These are phyloP conservation scores for Dasypolia templi DNA, from an alignment of 2,888 invertebrate genomes.

Conservation along the genomic window DNA sequence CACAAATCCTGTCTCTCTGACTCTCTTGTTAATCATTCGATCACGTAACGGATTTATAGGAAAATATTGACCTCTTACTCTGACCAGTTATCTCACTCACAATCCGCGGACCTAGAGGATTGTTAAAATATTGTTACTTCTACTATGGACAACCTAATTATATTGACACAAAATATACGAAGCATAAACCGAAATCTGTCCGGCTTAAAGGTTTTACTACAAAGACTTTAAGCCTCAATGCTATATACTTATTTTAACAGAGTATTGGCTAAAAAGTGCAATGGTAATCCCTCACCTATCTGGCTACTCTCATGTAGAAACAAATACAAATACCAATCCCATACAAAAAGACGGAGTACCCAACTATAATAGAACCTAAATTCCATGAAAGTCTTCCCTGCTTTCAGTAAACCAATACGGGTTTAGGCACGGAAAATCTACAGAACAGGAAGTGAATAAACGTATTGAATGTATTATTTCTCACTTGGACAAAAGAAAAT, in stretches of 20 bases:
- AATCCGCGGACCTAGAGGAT: neutral
- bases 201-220: conserved; percentile 9
- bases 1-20: neutral
- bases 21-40: neutral
- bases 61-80: conserved; percentile 1
- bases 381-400: neutral
- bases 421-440: neutral
- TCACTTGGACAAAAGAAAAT: too few relatives aligned
- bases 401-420: too few relatives aligned
- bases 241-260: neutral
- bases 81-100: neutral
- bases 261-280: neutral
- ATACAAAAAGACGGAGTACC: conserved; percentile 16
- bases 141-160: neutral
- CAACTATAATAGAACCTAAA: neutral
- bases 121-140: neutral
- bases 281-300: neutral
- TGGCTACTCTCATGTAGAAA: neutral
- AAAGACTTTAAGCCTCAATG: too few relatives aligned
- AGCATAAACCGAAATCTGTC: conserved; percentile 2
- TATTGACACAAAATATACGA: conserved; percentile 5
- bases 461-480: too few relatives aligned
- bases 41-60: neutral
- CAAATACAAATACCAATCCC: neutral
- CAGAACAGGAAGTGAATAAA: neutral